Evolutionary conservation across 2,888 invertebrate genomes (phyloP).

Genomic region (Diarsia brunnea): DNA sequence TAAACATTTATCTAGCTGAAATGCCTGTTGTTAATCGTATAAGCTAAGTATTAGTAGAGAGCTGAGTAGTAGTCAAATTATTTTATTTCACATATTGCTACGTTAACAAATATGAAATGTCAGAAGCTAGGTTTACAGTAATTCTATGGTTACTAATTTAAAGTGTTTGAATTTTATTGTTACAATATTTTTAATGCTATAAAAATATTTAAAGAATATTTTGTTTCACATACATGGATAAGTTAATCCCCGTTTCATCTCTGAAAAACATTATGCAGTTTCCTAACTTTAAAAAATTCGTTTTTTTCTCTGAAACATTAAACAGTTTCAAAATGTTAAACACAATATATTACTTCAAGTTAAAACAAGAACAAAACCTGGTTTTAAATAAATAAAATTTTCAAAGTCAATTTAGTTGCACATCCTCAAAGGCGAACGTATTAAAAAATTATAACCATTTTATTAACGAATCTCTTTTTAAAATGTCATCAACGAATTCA

Average conservation of each 20-base stretch:
- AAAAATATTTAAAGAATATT: background rate
- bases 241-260: background rate
- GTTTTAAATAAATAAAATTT: slow-evolving; percentile 7
- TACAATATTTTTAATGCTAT: background rate
- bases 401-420: slow-evolving; percentile 25
- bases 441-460: slow-evolving; percentile 54
- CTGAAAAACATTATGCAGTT: background rate
- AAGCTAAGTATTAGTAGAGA: background rate
- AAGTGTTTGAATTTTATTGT: background rate
- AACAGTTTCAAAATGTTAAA: too few species aligned
- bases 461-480: slow-evolving; percentile 61
- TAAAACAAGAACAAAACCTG: slow-evolving; percentile 7
- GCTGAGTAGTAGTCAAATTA: background rate
- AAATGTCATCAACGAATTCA: slow-evolving; percentile 72
- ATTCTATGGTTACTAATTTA: background rate
- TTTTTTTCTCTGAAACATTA: too few species aligned
- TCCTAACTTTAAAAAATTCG: too few species aligned
- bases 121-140: background rate
- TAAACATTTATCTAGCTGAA: background rate
- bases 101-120: background rate
- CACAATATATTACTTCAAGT: background rate
- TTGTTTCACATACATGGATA: background rate
- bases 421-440: slow-evolving; percentile 35
- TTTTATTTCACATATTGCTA: background rate
- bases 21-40: background rate